These are phyloP conservation scores for Luperina testacea DNA, from an alignment of 2,888 invertebrate species.

Conservation along the genomic window DNA sequence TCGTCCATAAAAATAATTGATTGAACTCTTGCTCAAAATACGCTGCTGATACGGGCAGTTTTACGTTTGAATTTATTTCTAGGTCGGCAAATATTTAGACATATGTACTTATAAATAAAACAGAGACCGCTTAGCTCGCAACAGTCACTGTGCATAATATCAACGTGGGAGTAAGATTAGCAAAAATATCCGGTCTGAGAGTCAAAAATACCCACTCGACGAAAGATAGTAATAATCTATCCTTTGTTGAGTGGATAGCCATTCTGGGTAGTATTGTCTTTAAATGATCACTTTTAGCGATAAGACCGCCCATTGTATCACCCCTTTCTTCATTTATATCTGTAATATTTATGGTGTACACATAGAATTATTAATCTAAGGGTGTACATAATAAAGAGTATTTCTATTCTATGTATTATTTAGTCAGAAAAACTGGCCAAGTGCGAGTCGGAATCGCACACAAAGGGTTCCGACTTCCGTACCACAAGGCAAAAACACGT, in stretches of 20 bases:
- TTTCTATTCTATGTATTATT: not conserved
- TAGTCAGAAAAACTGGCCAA: not conserved
- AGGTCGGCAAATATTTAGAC: constrained; percentile 16
- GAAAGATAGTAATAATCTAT: not conserved
- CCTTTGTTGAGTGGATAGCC: not conserved
- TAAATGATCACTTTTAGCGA: too few relatives aligned
- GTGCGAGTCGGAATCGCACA: too few relatives aligned
- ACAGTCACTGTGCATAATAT: constrained; percentile 1
- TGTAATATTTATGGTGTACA: too few relatives aligned
- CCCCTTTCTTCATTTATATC: not conserved
- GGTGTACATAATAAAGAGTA: not conserved
- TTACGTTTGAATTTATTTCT: constrained; percentile 31
- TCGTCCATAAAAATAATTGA: constrained; percentile 2
- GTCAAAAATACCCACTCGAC: constrained; percentile 4
- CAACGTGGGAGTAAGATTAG: constrained; percentile 40
- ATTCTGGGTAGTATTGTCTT: not conserved
- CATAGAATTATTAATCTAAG: too few relatives aligned
- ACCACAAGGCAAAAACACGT: too few relatives aligned
- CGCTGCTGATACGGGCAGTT: constrained; percentile 2
- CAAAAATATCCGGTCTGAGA: constrained; percentile 42
- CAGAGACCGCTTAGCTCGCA: constrained; percentile 2
- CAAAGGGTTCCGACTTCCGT: too few relatives aligned
- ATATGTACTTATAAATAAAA: constrained; percentile 33
- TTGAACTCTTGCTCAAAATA: constrained; percentile 6
- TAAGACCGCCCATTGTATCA: too few relatives aligned